Percentiles rank a stretch among this genome's conserved stretches.
Conservation (phyloP, 1,140 invertebrate genomes). For the Hylaeus volcanicus region DNA sequence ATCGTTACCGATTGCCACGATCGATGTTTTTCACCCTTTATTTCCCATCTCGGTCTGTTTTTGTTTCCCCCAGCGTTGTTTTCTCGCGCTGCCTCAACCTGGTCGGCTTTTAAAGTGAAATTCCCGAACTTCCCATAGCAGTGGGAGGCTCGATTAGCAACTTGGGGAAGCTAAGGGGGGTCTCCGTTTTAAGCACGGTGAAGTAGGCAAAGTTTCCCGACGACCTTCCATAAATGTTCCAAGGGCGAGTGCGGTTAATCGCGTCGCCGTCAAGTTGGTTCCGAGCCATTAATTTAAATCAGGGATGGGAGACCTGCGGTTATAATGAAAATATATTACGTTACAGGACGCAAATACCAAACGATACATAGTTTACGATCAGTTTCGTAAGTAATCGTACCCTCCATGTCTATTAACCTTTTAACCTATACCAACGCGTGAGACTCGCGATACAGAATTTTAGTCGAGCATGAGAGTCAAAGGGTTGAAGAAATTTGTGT, state of each 20-base stretch:
- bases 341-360: no score
- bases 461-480: no score
- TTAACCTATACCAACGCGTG: no score
- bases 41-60: not conserved
- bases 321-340: no score
- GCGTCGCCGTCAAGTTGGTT: not conserved
- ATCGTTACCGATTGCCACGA: no score
- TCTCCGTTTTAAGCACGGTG: not conserved
- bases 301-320: no score
- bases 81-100: not conserved
- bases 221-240: constrained; percentile 24
- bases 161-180: not conserved
- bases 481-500: not conserved
- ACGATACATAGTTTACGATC: no score
- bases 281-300: not conserved
- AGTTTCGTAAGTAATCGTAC: no score
- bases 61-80: not conserved
- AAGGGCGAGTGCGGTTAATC: constrained; percentile 13
- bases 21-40: not conserved
- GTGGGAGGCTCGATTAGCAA: not conserved
- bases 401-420: no score
- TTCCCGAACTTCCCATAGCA: not conserved
- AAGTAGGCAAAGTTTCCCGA: constrained; percentile 14
- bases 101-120: not conserved
- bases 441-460: no score